phyloP scores from a whole-genome alignment of 2,113 vertebrate genomes.

The Poicephalus gulielmi region DNA sequence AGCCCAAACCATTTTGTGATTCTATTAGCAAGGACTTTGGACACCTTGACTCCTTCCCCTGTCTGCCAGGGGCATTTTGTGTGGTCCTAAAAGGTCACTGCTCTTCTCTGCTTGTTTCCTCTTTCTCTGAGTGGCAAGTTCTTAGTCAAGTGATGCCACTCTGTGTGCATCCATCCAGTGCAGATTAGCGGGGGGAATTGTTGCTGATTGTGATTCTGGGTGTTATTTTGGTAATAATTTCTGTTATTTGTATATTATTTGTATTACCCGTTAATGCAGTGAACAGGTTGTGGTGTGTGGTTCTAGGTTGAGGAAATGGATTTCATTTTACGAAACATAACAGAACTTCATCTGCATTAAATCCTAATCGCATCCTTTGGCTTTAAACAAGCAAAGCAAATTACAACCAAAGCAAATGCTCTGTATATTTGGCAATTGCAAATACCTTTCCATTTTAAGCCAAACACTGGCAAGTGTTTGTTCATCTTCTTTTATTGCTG shows the following conservation, averaged over 20 bases:
- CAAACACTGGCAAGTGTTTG: neutral
- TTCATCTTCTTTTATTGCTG: neutral
- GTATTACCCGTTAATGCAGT: neutral
- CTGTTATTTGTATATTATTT: neutral
- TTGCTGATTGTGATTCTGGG: neutral
- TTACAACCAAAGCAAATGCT: neutral
- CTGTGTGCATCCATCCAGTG: neutral
- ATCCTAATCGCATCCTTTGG: slow-evolving; percentile 21
- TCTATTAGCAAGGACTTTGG: accelerated
- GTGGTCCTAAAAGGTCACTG: neutral
- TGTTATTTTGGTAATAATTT: neutral
- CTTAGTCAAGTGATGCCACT: neutral
- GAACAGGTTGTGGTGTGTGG: neutral
- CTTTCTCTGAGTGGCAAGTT: neutral
- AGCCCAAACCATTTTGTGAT: neutral
- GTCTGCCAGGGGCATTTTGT: neutral
- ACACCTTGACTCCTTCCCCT: neutral
- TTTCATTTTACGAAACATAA: neutral
- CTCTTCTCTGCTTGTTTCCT: neutral
- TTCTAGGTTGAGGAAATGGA: neutral
- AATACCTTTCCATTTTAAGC: slow-evolving; percentile 15
- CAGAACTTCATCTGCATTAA: neutral
- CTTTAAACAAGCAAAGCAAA: slow-evolving; percentile 22
- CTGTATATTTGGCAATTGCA: neutral
- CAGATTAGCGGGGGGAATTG: neutral